Evolutionary conservation across 2,797 vertebrate species (phyloP), one percentile per base, ranked within the genome.

Genomic region (Darevskia nairensis): DNA sequence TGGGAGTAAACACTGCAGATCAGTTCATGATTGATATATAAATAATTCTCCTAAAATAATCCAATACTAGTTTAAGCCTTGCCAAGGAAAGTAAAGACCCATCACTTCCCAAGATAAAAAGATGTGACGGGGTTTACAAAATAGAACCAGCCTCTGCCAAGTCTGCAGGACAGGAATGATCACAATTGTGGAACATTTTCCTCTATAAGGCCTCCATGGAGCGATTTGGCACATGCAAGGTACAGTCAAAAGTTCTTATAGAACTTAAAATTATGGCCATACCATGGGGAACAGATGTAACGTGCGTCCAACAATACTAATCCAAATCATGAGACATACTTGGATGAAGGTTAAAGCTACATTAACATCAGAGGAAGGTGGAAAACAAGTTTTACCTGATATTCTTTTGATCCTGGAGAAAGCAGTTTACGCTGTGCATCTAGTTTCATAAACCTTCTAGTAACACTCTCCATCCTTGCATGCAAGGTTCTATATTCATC

Each of bases 401-500:
- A 97, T 88, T 98, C 97, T 94, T 98, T 97, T 89, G 98, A 97
- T 91, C 97, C 97, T 0, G 98, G 97, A 81, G 96, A 90, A 93
- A 98, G 95, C 82, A 96, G 97, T 77, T 97, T 97, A 91, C 97
- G 95, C 86, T 97, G 97, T 0, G 95, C 83, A 41, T 98, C 98
- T 66, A 99, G 96, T 87, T 97, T 95, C 75, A 96, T 96, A 89
- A 99, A 99, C 86, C 95, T 97, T 46, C 95, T 97, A 35, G 96
- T 98, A 86, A 98, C 95, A 8, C 81, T 96, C 93, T 98, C 98
- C 92, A 98, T 97, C 1, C 93, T 96, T 83, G 97, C 96, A 11
- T 98, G 97, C 90, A 99, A 92, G 59, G 88, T 94, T 41, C 96
- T 96, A 88, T 99, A 99, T 88, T 99, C 98, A 0, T 97, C 98